Base-by-base conservation (phyloP, 2,888 invertebrate species). In the Rhaphigaster nebulosa region DNA sequence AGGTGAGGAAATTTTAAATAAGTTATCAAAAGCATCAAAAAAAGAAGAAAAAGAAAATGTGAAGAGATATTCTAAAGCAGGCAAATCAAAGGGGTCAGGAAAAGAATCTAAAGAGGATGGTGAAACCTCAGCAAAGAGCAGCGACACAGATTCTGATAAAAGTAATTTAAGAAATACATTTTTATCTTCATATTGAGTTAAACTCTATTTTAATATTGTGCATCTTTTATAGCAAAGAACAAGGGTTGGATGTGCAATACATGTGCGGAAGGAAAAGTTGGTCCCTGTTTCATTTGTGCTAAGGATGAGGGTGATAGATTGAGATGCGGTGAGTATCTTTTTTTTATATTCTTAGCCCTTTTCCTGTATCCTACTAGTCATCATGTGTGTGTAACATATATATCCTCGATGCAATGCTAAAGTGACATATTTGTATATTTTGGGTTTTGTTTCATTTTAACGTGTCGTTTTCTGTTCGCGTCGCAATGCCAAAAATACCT, bases 251-350 rank as follows among this genome's bases (percentile, higher is more conserved):
- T 91, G 92, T 97, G 97, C 92, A 94, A 95, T 12, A 95, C 96
- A 92, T 97, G 97, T 93, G 93, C 94, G 0, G 94, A 94, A 23
- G 94, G 95, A 8, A 94, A 95, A 12, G 94, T 94, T 0, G 96
- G 96, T 0, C 93, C 95, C 0, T 97, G 97, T 93, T 96, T 96
- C 92, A 95, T 96, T 12, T 97, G 97, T 92, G 95, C 95, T 88
- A 93, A 93, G 93, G 92, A 94, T 91, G 93, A 93, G 92, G 93
- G 93, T 91, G 92, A 92, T 84, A 91, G 65, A 38, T 34, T 90
- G 23, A 94, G 95, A 56, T 92, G 92, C 90, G 84, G 89, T 89
- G 65, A 89, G 52, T 87, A 10, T 23, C 10, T 45, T 13, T 84
- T 80, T 87, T 50, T 87, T 26, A 12, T n/a, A 52, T 50, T 29